Conservation (phyloP, 2,797 vertebrate species). For the Gorsachius magnificus region DNA sequence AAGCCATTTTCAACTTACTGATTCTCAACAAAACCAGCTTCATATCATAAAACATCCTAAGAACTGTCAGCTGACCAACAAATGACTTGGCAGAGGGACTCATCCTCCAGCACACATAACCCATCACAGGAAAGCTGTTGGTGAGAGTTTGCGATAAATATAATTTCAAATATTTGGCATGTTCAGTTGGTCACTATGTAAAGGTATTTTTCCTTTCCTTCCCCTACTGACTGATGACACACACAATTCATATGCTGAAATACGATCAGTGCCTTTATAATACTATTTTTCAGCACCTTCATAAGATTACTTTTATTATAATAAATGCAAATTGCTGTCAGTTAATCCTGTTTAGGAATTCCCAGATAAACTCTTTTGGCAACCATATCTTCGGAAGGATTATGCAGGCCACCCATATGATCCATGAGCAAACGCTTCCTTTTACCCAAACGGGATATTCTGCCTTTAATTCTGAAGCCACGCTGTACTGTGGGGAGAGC, state of each 20-base stretch:
- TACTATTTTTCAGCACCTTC: not conserved
- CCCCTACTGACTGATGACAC: not conserved
- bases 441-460: not conserved
- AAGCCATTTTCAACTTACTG: not conserved
- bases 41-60: not conserved
- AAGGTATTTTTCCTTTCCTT: not conserved
- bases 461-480: not conserved
- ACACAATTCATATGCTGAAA: not conserved
- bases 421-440: not conserved
- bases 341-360: not conserved
- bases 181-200: accelerated
- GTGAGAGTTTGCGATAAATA: not conserved
- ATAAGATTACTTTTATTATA: not conserved
- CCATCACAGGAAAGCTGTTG: not conserved
- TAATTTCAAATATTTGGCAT: not conserved
- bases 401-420: not conserved
- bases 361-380: not conserved
- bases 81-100: not conserved
- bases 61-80: not conserved
- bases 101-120: not conserved
- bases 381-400: not conserved
- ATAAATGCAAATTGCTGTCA: not conserved
- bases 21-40: not conserved
- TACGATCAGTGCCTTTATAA: not conserved
- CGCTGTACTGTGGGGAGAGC: not conserved